Percentiles rank a stretch among this genome's conserved stretches.
phyloP scores from a whole-genome alignment of 1,140 invertebrate genomes.

The Drosophila nikananu region DNA sequence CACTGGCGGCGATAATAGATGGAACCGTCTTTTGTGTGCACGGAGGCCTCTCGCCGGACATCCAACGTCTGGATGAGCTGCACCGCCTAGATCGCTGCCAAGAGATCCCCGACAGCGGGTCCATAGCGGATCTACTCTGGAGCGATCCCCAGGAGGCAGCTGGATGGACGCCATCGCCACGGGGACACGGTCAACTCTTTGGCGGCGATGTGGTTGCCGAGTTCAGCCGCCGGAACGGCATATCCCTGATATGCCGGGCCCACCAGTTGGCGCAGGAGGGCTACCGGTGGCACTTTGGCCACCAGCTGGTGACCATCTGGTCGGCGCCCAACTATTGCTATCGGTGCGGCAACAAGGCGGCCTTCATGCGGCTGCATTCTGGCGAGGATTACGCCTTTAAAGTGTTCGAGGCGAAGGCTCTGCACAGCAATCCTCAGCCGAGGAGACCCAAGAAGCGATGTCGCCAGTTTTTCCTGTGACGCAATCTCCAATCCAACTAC shows the following conservation, averaged over 20 bases:
- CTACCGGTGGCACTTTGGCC: constrained; percentile 99
- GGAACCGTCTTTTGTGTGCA: constrained; percentile 99
- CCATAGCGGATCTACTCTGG: constrained; percentile 99
- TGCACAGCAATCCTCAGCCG: constrained; percentile 33
- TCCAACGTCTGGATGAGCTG: constrained; percentile 99
- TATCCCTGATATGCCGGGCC: constrained; percentile 99
- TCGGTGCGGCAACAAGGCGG: constrained; percentile 88
- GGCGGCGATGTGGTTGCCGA: constrained; percentile 98
- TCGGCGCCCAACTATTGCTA: constrained; percentile 99
- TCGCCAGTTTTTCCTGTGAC: constrained; percentile 33
- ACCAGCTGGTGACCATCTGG: constrained; percentile 99
- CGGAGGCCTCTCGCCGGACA: constrained; percentile 98
- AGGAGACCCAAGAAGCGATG: constrained; percentile 28
- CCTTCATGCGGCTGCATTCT: constrained; percentile 9
- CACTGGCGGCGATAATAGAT: constrained; percentile 99
- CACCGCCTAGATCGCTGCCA: constrained; percentile 99
- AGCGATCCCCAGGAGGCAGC: constrained; percentile 98
- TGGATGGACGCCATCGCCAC: constrained; percentile 97
- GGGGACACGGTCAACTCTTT: constrained; percentile 99
- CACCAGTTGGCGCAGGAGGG: constrained; percentile 99
- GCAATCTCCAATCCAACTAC: background rate
- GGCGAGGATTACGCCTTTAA: constrained; percentile 12
- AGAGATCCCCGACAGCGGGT: constrained; percentile 99
- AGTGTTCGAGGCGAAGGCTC: constrained; percentile 27
- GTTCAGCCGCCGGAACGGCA: constrained; percentile 97